Evolutionary conservation across 2,888 invertebrate species (phyloP), one percentile per base, ranked within the genome.

Genomic region (Paralinhomoeus sp.): DNA sequence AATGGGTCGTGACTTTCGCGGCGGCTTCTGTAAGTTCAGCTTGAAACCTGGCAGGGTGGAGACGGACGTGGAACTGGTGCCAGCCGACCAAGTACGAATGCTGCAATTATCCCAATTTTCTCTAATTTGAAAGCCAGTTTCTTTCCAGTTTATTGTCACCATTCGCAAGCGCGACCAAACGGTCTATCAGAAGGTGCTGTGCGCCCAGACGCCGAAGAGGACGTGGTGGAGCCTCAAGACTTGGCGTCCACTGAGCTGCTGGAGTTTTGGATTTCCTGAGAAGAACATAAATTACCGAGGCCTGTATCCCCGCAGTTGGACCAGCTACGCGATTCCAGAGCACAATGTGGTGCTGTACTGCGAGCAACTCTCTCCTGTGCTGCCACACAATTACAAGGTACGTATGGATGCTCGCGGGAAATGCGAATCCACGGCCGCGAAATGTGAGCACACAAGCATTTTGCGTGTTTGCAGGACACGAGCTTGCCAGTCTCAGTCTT

Each of bases 291-390:
- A 46, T 7, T 67, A 67, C 21, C 3, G 80, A 24, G 87, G 78
- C 0, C 68, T 89, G 21, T 89, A 82, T 66, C 91, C 91, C 0
- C 72, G 84, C 44, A 74, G 85, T 2, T 89, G 89, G 89, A 83
- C 82, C 5, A 76, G 78, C 47, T 87, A 80, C 65, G 75, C 79
- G 61, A 72, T 89, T 38, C 75, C 78, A 1, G 76, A 80, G 60
- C 75, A 76, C 61, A 76, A 77, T 21, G 65, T 89, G 33, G 75
- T 74, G 53, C 68, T 91, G 45, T 71, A 75, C 34, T 83, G 84
- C 60, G 72, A 81, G 42, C 89, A 89, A 67, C 72, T 87, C 51
- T 87, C 87, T 24, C 89, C 91, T 5, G 74, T 89, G 21, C 78
- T 87, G 63, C 87, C 89, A 23, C 76, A 85, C 62, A 80, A 89